Evolutionary conservation across 2,113 vertebrate species (phyloP).

Genomic region (Tichodroma muraria): DNA sequence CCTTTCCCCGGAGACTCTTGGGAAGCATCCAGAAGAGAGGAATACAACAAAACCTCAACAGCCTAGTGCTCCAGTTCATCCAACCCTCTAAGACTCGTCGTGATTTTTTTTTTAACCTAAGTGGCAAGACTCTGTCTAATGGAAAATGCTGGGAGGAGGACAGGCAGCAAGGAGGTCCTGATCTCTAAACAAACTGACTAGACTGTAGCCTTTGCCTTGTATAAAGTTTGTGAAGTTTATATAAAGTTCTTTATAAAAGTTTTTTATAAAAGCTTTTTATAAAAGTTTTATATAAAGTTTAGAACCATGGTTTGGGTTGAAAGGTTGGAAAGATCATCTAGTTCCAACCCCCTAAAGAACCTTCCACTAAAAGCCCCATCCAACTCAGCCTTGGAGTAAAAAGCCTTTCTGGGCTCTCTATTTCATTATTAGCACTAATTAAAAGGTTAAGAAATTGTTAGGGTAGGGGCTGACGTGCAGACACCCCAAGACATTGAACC

Average conservation of each 20-base stretch:
- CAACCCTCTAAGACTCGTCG: neutral
- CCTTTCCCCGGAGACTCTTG: neutral
- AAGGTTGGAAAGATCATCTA: neutral
- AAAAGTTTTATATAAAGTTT: neutral
- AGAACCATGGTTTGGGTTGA: neutral
- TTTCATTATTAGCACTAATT: neutral
- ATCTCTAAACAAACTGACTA: neutral
- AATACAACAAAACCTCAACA: conserved; percentile 36
- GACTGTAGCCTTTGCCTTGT: neutral
- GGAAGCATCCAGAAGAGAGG: neutral
- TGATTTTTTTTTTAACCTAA: neutral
- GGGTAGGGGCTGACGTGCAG: neutral
- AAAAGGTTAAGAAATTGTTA: neutral
- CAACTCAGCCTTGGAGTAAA: neutral
- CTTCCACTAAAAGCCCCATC: neutral
- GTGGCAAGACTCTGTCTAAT: neutral
- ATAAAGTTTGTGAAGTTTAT: too few species aligned
- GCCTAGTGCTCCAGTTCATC: neutral
- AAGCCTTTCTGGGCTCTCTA: neutral
- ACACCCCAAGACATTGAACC: neutral
- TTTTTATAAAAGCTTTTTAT: too few species aligned
- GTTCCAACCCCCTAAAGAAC: neutral
- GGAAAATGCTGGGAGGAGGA: neutral
- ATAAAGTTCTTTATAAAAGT: too few species aligned
- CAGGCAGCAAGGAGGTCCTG: neutral